These are phyloP conservation scores for Erythrocercus mccallii DNA, from an alignment of 2,113 vertebrate species.

Conservation along the genomic window DNA sequence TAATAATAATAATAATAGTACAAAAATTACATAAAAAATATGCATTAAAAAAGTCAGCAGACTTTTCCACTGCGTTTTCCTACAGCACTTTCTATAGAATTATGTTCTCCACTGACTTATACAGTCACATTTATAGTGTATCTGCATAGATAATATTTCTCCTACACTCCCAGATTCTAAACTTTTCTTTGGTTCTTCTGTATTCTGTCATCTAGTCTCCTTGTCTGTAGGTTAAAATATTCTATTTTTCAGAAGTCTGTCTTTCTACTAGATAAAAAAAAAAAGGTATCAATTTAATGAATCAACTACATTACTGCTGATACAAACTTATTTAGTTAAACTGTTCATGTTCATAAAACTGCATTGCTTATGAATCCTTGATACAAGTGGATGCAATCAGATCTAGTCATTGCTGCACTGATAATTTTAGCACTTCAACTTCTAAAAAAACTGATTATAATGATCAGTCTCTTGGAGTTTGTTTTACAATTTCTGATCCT, in stretches of 20 bases:
- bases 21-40: neutral
- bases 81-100: neutral
- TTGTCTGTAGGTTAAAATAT: neutral
- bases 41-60: no score
- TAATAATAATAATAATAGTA: no score
- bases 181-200: neutral
- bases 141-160: neutral
- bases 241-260: neutral
- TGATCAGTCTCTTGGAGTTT: conserved; percentile 14
- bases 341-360: neutral
- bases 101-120: neutral
- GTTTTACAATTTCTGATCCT: neutral
- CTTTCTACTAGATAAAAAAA: neutral
- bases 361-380: neutral
- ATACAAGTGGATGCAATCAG: conserved; percentile 15
- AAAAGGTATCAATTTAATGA: neutral
- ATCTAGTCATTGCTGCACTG: neutral
- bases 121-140: neutral
- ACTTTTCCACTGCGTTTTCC: neutral
- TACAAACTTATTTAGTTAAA: neutral
- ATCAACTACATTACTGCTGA: neutral
- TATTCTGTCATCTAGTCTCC: neutral
- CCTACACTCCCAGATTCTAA: neutral
- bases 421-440: neutral
- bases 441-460: neutral